Evolutionary conservation across 2,797 vertebrate species (phyloP), one percentile per base, ranked within the genome.

Genomic region (Graptemys geographica): DNA sequence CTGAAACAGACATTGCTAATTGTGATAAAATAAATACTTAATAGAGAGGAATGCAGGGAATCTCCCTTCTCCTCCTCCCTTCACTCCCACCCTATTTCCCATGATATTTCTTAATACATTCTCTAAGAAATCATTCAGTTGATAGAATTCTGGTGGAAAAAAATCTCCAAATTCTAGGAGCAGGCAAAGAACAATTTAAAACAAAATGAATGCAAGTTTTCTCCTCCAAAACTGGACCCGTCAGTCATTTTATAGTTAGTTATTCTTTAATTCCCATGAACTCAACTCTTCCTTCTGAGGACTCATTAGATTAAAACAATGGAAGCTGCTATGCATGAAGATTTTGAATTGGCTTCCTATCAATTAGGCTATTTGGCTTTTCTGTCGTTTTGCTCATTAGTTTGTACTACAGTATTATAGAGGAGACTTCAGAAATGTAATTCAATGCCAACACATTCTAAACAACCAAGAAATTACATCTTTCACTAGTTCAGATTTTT

Each of bases 221-320:
- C 72, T 18, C 12, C 51, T 41, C 8, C 18, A 6, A 2, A 57
- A 52, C 23, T 87, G n/a, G 21, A 72, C 55, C 59, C 81, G 79
- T 33, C 74, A 13, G 52, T 44, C 13, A 47, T 11, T 2, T 55
- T 83, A 31, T 12, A 47, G 69, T 65, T 10, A 57, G 4, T 78
- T 87, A 69, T 49, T n/a, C 12, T 87, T 59, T 79, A 55, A 57
- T 83, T 6, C 18, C 3, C 9, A 11, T 78, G 74, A 76, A 18
- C 4, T 93, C 53, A 57, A 78, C 27, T 51, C 19, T 88, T 51
- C 23, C 1, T 27, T 55, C n/a, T n/a, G 55, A 86, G 85, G 44
- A 52, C n/a, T 83, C 27, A 65, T 78, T 86, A 65, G 49, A 78
- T 88, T 81, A 65, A 85, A 88, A 86, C 31, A 83, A 53, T 51